Base-by-base conservation (phyloP, 2,888 invertebrate species). In the Malacosoma neustria region DNA sequence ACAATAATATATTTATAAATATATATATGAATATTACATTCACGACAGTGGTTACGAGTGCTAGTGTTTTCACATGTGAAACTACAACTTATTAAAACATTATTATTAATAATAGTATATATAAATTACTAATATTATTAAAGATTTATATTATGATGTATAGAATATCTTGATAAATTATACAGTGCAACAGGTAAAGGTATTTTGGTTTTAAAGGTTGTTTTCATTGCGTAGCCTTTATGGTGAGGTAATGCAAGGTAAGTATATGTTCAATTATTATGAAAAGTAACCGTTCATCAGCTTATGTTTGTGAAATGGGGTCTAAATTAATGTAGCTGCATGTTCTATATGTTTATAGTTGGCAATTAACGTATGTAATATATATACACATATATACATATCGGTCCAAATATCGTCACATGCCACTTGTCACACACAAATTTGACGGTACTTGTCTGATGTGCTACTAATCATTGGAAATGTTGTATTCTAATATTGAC, bases 11-110 rank as follows among this genome's bases (percentile, higher is more conserved):
- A 81, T 80, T 65, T 80, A 75, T 70, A 63, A 58, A 71, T 69
- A 41, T 49, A 51, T 64, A 61, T 57, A 72, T 76, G 66, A 72
- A 77, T 74, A 75, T 76, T 74, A 75, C 80, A 80, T 76, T 63
- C 61, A 75, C 68, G 69, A 76, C 69, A 72, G 69, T 75, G 76
- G 76, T 73, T 72, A 79, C 73, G 70, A 77, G 84, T 84, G 85
- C 85, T 82, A 81, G 84, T 85, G 85, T 85, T 82, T 82, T 85
- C 85, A 85, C 85, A 85, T 85, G 85, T 85, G 85, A 85, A 84
- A 81, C 76, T 72, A 68, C 73, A 70, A 79, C 69, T 66, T 73
- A 72, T 66, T 69, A 71, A 72, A 52, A 49, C 54, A 49, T 63
- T 74, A 74, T 64, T 79, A 80, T 77, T 67, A 32, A 9, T 68